Conservation (phyloP, 2,797 vertebrate species). For the Manis javanica region DNA sequence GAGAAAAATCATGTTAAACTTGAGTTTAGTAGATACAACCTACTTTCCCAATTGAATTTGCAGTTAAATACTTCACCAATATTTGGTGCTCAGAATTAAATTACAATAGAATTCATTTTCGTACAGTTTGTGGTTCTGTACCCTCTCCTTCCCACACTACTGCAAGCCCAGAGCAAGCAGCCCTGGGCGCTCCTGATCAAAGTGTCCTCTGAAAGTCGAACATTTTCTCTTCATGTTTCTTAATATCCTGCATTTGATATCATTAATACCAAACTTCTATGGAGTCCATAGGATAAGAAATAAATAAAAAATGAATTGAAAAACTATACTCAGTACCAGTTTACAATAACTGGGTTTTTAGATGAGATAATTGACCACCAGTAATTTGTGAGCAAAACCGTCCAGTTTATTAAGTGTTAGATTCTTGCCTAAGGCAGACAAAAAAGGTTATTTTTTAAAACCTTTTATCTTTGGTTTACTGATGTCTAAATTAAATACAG, state of each 20-base stretch:
- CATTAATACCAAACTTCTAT: background rate
- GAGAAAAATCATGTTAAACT: background rate
- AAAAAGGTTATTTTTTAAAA: background rate
- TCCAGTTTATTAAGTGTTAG: background rate
- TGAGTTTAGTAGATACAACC: background rate
- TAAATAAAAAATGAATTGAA: background rate
- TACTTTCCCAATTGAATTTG: background rate
- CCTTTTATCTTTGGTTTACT: background rate
- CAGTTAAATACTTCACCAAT: background rate
- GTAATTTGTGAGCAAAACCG: background rate
- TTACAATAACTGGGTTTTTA: conserved; percentile 3
- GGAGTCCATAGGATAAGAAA: conserved; percentile 26
- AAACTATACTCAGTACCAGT: background rate
- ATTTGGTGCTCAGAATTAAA: conserved; percentile 35
- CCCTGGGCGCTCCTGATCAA: background rate
- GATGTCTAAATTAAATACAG: background rate
- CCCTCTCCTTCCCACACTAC: background rate
- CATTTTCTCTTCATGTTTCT: background rate
- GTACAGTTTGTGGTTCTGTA: background rate
- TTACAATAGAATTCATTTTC: background rate
- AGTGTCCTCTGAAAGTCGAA: background rate
- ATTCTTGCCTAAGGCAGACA: background rate
- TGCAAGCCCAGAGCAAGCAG: background rate
- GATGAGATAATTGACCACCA: background rate
- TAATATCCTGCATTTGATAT: background rate